Evolutionary conservation across 2,113 vertebrate species (phyloP).

Genomic region (Recurvirostra avosetta): DNA sequence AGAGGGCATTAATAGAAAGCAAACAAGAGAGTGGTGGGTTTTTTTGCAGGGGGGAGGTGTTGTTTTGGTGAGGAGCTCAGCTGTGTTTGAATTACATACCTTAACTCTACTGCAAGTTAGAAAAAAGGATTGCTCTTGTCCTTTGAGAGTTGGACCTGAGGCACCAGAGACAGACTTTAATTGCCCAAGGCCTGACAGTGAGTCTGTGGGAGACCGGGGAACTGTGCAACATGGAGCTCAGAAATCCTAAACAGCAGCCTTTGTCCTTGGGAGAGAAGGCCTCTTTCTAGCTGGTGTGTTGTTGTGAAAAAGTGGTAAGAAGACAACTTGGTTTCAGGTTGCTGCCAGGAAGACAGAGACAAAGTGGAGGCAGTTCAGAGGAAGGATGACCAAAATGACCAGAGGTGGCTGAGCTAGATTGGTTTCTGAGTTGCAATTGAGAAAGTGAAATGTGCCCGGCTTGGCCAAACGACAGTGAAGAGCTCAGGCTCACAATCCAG

Average conservation of each 20-base stretch:
- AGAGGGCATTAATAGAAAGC: neutral
- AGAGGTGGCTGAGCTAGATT: neutral
- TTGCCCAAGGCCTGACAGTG: neutral
- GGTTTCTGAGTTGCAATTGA: conserved; percentile 7
- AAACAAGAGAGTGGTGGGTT: neutral
- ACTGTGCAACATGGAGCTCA: neutral
- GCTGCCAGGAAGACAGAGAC: conserved; percentile 5
- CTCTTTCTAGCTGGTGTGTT: neutral
- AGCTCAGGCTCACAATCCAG: neutral
- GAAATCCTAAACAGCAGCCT: neutral
- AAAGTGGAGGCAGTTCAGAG: neutral
- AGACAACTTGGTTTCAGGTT: neutral
- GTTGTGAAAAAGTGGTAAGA: neutral
- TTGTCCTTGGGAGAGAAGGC: neutral
- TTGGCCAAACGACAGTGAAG: conserved; percentile 1
- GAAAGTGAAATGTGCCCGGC: neutral
- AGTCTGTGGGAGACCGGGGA: neutral
- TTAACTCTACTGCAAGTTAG: neutral
- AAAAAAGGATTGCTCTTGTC: neutral
- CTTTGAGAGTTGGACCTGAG: neutral
- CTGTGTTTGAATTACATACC: neutral
- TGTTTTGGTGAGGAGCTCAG: neutral
- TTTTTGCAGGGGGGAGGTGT: rapidly evolving
- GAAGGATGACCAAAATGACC: conserved; percentile 19
- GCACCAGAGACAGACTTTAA: neutral